Conservation (phyloP, 2,797 vertebrate species). For the Molossus alvarezi region DNA sequence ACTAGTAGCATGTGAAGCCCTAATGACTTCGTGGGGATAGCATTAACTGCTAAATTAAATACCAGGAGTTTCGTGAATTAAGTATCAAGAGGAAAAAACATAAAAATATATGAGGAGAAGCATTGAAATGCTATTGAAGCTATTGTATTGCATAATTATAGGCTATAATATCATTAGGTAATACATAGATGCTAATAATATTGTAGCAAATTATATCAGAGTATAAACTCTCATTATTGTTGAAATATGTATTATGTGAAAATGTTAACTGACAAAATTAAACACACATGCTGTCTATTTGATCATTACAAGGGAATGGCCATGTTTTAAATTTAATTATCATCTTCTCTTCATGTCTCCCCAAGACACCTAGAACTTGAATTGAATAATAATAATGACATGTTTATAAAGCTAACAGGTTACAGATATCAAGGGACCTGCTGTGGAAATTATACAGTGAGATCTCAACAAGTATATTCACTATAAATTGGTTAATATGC, state of each 20-base stretch:
- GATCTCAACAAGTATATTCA: slow-evolving; percentile 71
- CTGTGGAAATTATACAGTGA: slow-evolving; percentile 71
- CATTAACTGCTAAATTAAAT: not conserved
- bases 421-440: slow-evolving; percentile 75
- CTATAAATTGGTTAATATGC: slow-evolving; percentile 74
- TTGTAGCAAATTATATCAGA: slow-evolving; percentile 6
- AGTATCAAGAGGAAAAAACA: not conserved
- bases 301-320: slow-evolving; percentile 52
- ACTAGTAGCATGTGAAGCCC: not conserved
- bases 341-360: slow-evolving; percentile 8
- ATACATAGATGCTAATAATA: not conserved
- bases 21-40: not conserved
- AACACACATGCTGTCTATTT: slow-evolving; percentile 43
- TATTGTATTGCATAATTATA: not conserved
- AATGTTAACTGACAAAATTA: slow-evolving; percentile 69
- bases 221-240: slow-evolving; percentile 52
- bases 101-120: not conserved
- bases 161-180: slow-evolving; percentile 17
- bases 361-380: slow-evolving; percentile 70
- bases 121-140: not conserved
- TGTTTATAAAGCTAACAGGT: slow-evolving; percentile 77
- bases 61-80: not conserved
- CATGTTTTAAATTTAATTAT: slow-evolving; percentile 74
- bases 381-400: slow-evolving; percentile 81
- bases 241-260: slow-evolving; percentile 33